Percentiles rank a stretch among this genome's conserved stretches.
These are phyloP conservation scores for Danio rerio DNA, from an alignment of 2,113 vertebrate species.

Conservation along the genomic window DNA sequence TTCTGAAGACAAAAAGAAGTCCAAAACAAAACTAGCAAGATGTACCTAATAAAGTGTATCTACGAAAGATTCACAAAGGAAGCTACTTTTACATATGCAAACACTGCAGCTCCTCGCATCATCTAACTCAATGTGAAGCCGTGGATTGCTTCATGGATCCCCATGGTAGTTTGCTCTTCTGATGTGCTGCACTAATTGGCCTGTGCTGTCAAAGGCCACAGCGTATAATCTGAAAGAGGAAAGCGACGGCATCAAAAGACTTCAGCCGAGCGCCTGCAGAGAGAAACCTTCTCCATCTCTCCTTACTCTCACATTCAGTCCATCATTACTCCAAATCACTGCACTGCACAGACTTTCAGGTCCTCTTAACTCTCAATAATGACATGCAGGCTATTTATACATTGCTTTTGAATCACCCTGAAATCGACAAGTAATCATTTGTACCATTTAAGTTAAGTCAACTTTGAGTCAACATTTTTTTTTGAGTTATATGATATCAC, in stretches of 20 bases:
- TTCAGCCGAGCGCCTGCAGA: not conserved
- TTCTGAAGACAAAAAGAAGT: not conserved
- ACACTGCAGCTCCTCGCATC: not conserved
- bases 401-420: too few species aligned
- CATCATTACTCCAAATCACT: not conserved
- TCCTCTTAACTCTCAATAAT: too few species aligned
- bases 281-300: slow-evolving; percentile 1
- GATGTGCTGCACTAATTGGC: slow-evolving; percentile 35
- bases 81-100: not conserved
- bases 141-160: slow-evolving; percentile 12
- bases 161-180: slow-evolving; percentile 27
- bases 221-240: slow-evolving; percentile 21
- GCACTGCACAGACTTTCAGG: not conserved
- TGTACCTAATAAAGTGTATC: too few species aligned
- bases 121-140: not conserved
- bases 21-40: too few species aligned
- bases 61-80: not conserved
- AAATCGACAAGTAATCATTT: too few species aligned
- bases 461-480: too few species aligned
- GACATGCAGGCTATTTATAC: too few species aligned
- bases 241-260: slow-evolving; percentile 19
- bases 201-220: slow-evolving; percentile 44
- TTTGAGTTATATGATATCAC: too few species aligned
- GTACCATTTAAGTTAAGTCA: too few species aligned
- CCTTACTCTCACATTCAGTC: slow-evolving; percentile 1